phyloP scores from a whole-genome alignment of 2,888 invertebrate genomes.

The Habroteleia sp. region DNA sequence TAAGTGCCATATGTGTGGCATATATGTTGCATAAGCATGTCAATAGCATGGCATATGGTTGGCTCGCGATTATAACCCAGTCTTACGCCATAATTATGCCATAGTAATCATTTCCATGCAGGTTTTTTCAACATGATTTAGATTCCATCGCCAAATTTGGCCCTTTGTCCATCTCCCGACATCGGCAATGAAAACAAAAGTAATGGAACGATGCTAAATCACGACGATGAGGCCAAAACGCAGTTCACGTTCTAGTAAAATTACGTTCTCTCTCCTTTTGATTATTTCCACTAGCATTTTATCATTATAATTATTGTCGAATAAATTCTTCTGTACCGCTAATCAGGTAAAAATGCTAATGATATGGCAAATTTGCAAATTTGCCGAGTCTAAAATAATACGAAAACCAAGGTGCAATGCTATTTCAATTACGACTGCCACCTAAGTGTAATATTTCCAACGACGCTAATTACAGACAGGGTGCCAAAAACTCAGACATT shows the following conservation, averaged over 20 bases:
- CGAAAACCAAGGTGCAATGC: constrained; percentile 16
- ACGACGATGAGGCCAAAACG: too few relatives aligned
- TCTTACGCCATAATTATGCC: too few relatives aligned
- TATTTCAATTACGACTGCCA: constrained; percentile 27
- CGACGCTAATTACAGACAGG: constrained; percentile 32
- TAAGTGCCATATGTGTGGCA: too few relatives aligned
- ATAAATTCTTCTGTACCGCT: constrained; percentile 25
- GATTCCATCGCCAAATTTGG: too few relatives aligned
- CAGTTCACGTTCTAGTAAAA: background rate
- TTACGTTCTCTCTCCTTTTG: background rate
- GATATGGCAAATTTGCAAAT: constrained; percentile 9
- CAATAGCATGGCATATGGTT: too few relatives aligned
- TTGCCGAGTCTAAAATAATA: constrained; percentile 5
- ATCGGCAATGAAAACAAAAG: too few relatives aligned
- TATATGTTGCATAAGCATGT: too few relatives aligned
- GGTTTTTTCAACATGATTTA: too few relatives aligned
- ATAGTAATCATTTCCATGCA: too few relatives aligned
- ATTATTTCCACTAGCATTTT: constrained; percentile 2
- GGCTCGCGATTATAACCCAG: too few relatives aligned
- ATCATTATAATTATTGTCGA: constrained; percentile 44
- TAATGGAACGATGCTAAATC: too few relatives aligned
- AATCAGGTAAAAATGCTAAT: constrained; percentile 26
- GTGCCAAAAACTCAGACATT: constrained; percentile 46
- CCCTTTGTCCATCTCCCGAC: too few relatives aligned
- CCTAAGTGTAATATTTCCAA: constrained; percentile 44